These are phyloP conservation scores for Hypsibius dujardini DNA, from an alignment of 1,140 invertebrate genomes.

Conservation along the genomic window DNA sequence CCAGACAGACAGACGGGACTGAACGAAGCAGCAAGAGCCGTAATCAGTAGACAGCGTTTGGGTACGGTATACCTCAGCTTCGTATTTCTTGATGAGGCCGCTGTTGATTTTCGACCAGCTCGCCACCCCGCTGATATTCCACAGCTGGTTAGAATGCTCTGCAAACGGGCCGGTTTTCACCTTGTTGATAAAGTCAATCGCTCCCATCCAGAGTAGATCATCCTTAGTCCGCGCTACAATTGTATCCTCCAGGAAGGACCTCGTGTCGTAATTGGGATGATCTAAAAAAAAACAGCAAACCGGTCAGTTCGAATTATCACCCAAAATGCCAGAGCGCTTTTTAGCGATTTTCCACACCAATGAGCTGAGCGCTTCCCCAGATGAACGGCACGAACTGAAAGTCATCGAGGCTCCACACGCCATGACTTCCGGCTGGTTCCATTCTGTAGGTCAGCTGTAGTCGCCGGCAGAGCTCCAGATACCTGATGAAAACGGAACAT, in stretches of 20 bases:
- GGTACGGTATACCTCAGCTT: slow-evolving; percentile 60
- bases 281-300: slow-evolving; percentile 38
- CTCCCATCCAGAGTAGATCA: slow-evolving; percentile 81
- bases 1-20: slow-evolving; percentile 25
- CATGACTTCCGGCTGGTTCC: slow-evolving; percentile 98
- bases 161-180: slow-evolving; percentile 89
- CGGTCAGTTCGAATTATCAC: slow-evolving; percentile 17
- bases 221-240: slow-evolving; percentile 53
- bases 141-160: slow-evolving; percentile 96
- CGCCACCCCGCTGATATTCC: slow-evolving; percentile 86
- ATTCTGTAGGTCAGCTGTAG: slow-evolving; percentile 81
- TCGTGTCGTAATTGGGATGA: slow-evolving; percentile 61
- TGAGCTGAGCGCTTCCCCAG: slow-evolving; percentile 90
- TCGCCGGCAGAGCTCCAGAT: slow-evolving; percentile 62
- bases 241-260: slow-evolving; percentile 60
- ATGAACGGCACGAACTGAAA: slow-evolving; percentile 97
- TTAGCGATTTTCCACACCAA: slow-evolving; percentile 41
- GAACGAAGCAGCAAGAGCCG: slow-evolving; percentile 15
- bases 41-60: slow-evolving; percentile 18
- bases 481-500: slow-evolving; percentile 40
- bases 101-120: slow-evolving; percentile 86
- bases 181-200: slow-evolving; percentile 77
- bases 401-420: slow-evolving; percentile 93
- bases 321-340: slow-evolving; percentile 17
- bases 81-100: slow-evolving; percentile 96